phyloP scores from a whole-genome alignment of 2,113 vertebrate genomes.

The Kobus ellipsiprymnus region DNA sequence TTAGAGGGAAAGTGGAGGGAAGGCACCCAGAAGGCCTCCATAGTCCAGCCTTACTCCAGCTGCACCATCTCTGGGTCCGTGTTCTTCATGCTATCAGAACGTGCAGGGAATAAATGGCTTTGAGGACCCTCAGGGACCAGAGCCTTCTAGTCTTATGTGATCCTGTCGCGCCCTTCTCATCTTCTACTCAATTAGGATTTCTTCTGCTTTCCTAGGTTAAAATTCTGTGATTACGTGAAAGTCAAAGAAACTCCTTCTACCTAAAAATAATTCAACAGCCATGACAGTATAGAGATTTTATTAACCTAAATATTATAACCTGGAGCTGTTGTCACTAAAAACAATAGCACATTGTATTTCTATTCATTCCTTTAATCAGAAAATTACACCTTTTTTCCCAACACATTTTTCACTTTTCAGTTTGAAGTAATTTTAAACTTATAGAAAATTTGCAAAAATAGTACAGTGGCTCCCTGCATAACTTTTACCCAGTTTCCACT shows the following conservation, averaged over 20 bases:
- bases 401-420: background rate
- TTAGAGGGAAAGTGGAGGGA: background rate
- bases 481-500: background rate
- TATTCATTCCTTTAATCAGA: background rate
- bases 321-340: background rate
- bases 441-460: background rate
- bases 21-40: background rate
- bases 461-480: background rate
- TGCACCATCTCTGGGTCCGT: background rate
- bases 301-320: background rate
- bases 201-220: background rate
- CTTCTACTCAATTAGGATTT: background rate
- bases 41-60: background rate
- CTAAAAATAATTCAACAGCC: background rate
- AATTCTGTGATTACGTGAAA: conserved; percentile 8
- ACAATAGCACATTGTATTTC: background rate
- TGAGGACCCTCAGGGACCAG: background rate
- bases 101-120: background rate
- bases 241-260: background rate
- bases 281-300: background rate
- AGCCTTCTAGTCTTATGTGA: background rate
- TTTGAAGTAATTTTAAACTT: conserved; percentile 1
- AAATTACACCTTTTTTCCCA: background rate
- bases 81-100: background rate
- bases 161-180: background rate